Evolutionary conservation across 2,113 vertebrate species (phyloP).

Genomic region (Lamprologus tigripictilis): DNA sequence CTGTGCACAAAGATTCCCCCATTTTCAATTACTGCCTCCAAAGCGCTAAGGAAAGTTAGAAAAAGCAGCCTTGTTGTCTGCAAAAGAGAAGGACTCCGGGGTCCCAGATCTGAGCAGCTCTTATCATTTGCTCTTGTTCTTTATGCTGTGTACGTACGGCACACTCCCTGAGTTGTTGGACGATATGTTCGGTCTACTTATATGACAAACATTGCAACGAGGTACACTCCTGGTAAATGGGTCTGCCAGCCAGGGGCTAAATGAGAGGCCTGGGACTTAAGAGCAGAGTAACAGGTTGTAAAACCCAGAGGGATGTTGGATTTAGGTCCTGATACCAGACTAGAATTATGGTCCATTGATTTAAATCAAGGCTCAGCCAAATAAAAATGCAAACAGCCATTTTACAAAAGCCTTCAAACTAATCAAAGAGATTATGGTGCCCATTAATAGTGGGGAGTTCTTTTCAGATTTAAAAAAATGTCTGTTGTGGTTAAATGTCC

Average conservation of each 20-base stretch:
- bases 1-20: slow-evolving; percentile 59
- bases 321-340: not conserved
- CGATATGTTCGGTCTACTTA: slow-evolving; percentile 42
- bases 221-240: not conserved
- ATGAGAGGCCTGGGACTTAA: not conserved
- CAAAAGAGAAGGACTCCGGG: not conserved
- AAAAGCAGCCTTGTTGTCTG: slow-evolving; percentile 27
- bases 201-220: slow-evolving; percentile 46
- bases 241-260: not conserved
- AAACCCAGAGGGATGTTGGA: not conserved
- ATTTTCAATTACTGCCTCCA: slow-evolving; percentile 69
- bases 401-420: not conserved
- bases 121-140: slow-evolving; percentile 41
- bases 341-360: not conserved
- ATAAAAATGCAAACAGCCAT: not conserved
- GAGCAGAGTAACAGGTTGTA: not conserved
- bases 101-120: slow-evolving; percentile 10
- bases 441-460: not conserved
- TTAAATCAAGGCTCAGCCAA: not conserved
- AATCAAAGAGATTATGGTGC: not conserved
- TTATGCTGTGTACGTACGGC: not conserved
- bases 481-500: not conserved
- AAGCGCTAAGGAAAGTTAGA: slow-evolving; percentile 32
- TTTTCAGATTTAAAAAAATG: not conserved
- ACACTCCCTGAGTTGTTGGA: slow-evolving; percentile 37